Evolutionary conservation across 1,140 invertebrate species (phyloP).

Genomic region (Hestina assimilis): DNA sequence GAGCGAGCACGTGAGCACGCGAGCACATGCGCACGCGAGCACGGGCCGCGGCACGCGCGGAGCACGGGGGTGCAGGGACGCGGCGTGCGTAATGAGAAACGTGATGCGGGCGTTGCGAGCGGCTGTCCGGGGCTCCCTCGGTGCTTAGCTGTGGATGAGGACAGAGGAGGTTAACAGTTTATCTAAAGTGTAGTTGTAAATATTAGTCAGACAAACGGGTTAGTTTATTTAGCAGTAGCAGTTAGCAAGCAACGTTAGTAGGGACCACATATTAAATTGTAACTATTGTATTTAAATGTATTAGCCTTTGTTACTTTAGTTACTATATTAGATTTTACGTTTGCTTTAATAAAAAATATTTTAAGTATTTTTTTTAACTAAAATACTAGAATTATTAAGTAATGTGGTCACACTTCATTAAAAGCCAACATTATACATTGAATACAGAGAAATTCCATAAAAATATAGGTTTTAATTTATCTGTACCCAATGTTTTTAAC

Average conservation of each 20-base stretch:
- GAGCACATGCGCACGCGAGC: constrained; percentile 14
- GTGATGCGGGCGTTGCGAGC: constrained; percentile 24
- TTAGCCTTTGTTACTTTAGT: too few relatives aligned
- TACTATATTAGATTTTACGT: too few relatives aligned
- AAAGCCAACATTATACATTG: neutral
- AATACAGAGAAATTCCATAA: neutral
- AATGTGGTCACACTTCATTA: neutral
- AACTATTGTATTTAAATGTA: too few relatives aligned
- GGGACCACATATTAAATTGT: too few relatives aligned
- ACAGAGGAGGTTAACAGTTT: neutral
- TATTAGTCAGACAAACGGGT: neutral
- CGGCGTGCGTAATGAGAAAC: constrained; percentile 39
- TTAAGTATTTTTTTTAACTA: too few relatives aligned
- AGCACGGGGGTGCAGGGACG: constrained; percentile 14
- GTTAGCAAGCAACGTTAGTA: too few relatives aligned
- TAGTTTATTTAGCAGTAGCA: neutral
- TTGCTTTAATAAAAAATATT: too few relatives aligned
- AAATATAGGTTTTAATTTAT: neutral
- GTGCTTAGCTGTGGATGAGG: constrained; percentile 29
- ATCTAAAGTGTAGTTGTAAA: neutral
- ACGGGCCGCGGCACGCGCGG: constrained; percentile 9
- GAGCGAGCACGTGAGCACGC: constrained; percentile 18
- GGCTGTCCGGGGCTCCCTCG: constrained; percentile 21
- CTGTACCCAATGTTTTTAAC: neutral
- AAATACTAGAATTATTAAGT: too few relatives aligned